A percentile compares a stretch with the other conserved stretches of the same genome.
phyloP scores from a whole-genome alignment of 2,797 vertebrate species.

The Borostomias antarcticus region DNA sequence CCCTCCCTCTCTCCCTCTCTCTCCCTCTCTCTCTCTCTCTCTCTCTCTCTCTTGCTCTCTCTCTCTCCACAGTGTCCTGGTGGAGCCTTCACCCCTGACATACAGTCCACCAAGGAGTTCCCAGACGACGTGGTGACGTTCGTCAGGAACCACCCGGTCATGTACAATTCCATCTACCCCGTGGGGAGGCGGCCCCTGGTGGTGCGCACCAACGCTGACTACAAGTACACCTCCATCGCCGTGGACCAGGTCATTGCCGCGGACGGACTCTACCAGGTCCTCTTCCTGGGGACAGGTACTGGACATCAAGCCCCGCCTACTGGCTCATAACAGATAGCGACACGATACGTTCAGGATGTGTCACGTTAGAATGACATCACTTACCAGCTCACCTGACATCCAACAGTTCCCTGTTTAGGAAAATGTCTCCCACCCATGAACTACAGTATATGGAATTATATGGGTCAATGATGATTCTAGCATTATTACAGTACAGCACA shows the following conservation, averaged over 20 bases:
- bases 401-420: too few relatives aligned
- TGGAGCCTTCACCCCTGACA: constrained; percentile 94
- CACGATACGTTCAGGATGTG: not conserved
- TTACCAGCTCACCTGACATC: too few relatives aligned
- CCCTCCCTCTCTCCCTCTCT: not conserved
- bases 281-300: constrained; percentile 95
- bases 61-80: constrained; percentile 85
- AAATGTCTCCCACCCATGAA: too few relatives aligned
- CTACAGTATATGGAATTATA: too few relatives aligned
- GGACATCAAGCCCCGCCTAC: not conserved
- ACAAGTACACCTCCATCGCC: constrained; percentile 93
- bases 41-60: not conserved
- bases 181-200: constrained; percentile 88
- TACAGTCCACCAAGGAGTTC: constrained; percentile 93
- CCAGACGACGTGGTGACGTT: constrained; percentile 97
- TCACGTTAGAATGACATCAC: constrained; percentile 1
- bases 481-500: too few relatives aligned
- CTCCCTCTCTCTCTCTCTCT: too few relatives aligned
- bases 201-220: constrained; percentile 88
- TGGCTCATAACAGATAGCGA: not conserved
- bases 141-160: constrained; percentile 93
- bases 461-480: too few relatives aligned
- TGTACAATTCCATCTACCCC: constrained; percentile 96
- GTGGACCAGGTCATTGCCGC: constrained; percentile 93
- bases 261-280: constrained; percentile 92